Evolutionary conservation across 2,113 vertebrate species (phyloP).

Genomic region (Upupa epops): DNA sequence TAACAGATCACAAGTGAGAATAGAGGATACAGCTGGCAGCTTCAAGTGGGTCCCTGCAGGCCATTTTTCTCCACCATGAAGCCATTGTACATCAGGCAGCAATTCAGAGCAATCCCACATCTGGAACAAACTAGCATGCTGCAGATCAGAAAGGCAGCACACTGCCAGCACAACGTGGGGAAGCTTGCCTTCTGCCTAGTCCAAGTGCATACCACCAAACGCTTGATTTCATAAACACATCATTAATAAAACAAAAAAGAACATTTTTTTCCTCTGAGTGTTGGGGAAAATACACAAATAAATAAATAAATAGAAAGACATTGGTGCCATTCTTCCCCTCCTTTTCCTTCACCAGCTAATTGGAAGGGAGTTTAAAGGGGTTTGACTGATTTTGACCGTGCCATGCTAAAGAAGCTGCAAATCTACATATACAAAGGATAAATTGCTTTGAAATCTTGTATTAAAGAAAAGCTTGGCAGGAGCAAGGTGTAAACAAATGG

Average conservation of each 20-base stretch:
- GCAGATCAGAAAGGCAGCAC: background rate
- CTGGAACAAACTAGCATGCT: slow-evolving; percentile 21
- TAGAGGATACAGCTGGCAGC: background rate
- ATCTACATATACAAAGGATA: slow-evolving; percentile 12
- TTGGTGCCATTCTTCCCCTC: background rate
- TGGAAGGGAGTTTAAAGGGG: slow-evolving; percentile 35
- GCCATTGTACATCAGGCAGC: slow-evolving; percentile 12
- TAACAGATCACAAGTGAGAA: slow-evolving; percentile 7
- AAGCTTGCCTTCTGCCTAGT: slow-evolving; percentile 15
- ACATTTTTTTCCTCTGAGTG: background rate
- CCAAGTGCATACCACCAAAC: slow-evolving; percentile 30
- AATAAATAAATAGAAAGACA: slow-evolving; percentile 1
- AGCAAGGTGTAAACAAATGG: slow-evolving; percentile 67
- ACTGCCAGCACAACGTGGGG: background rate
- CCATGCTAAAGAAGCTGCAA: background rate
- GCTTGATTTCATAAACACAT: slow-evolving; percentile 43
- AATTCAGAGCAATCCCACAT: background rate
- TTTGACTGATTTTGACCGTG: slow-evolving; percentile 40
- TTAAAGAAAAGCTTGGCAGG: slow-evolving; percentile 56
- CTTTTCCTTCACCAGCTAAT: slow-evolving; percentile 26
- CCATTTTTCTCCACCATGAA: background rate
- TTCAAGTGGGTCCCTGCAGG: slow-evolving; percentile 13
- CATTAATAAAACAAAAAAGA: slow-evolving; percentile 69
- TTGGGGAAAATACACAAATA: background rate
- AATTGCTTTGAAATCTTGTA: slow-evolving; percentile 45